Conservation (phyloP, 2,113 vertebrate genomes). For the Odocoileus hemionus region DNA sequence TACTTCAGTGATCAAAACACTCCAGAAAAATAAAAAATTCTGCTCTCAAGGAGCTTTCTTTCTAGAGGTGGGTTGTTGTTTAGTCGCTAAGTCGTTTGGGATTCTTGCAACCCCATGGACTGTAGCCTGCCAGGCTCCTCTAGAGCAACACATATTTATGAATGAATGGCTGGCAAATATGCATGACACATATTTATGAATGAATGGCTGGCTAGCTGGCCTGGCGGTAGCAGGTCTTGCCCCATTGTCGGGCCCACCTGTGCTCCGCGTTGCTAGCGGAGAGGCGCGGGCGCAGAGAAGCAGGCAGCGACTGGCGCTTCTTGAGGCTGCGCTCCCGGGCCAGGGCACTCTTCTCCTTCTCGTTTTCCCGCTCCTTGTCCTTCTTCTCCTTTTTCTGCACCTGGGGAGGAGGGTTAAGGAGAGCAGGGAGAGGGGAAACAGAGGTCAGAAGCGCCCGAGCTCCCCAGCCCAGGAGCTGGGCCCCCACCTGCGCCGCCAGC, state of each 20-base stretch:
- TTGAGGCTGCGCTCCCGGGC: constrained; percentile 89
- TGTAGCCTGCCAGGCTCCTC: background rate
- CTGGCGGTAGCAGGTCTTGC: background rate
- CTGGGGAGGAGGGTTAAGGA: background rate
- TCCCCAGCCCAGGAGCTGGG: background rate
- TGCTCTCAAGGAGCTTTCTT: background rate
- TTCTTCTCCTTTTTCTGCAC: constrained; percentile 95
- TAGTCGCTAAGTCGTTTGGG: background rate
- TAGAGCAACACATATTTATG: background rate
- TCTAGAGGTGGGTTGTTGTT: background rate
- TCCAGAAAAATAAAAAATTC: background rate
- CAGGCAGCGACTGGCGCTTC: constrained; percentile 90
- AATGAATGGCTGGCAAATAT: background rate
- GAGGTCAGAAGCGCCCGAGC: background rate
- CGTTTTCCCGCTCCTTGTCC: constrained; percentile 96
- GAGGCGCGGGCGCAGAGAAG: constrained; percentile 56
- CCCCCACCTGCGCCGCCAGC: background rate
- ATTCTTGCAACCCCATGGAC: background rate
- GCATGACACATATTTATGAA: background rate
- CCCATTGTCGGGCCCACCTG: constrained; percentile 68
- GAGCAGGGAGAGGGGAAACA: background rate
- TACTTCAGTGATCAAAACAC: background rate
- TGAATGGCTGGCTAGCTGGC: background rate
- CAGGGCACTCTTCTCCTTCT: constrained; percentile 92
- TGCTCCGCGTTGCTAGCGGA: background rate